Evolutionary conservation across 2,797 vertebrate species (phyloP).

Genomic region (Sparidentex hasta): DNA sequence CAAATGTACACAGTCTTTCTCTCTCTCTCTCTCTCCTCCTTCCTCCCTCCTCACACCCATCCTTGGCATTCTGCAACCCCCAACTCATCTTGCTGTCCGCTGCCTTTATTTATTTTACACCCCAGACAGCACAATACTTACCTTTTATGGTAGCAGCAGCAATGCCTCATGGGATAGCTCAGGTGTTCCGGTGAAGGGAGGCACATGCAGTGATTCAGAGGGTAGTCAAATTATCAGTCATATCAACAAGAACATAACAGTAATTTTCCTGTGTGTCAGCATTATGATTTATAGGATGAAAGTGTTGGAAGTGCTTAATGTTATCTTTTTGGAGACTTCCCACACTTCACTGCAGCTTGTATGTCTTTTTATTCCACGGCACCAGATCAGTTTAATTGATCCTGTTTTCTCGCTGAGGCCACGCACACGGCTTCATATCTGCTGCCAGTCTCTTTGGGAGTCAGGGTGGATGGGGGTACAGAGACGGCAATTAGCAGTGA

Average conservation of each 20-base stretch:
- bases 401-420: constrained; percentile 38
- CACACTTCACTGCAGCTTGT: constrained; percentile 26
- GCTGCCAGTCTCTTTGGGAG: constrained; percentile 43
- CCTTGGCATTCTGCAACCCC: constrained; percentile 47
- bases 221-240: constrained; percentile 38
- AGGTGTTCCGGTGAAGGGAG: constrained; percentile 44
- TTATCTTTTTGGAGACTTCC: constrained; percentile 22
- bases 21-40: constrained; percentile 37
- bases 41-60: constrained; percentile 56
- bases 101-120: constrained; percentile 72
- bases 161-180: constrained; percentile 60
- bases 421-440: constrained; percentile 55
- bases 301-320: not conserved
- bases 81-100: constrained; percentile 48
- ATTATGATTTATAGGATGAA: constrained; percentile 1
- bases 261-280: not conserved
- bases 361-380: constrained; percentile 27
- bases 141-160: constrained; percentile 61
- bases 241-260: constrained; percentile 17
- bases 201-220: constrained; percentile 35
- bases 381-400: constrained; percentile 48
- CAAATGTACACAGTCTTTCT: constrained; percentile 51
- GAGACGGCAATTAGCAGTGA: constrained; percentile 67
- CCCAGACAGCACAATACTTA: constrained; percentile 59
- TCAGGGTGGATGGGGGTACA: constrained; percentile 28